Conservation (phyloP, 2,797 vertebrate genomes). For the Sebastes hubbsi region DNA sequence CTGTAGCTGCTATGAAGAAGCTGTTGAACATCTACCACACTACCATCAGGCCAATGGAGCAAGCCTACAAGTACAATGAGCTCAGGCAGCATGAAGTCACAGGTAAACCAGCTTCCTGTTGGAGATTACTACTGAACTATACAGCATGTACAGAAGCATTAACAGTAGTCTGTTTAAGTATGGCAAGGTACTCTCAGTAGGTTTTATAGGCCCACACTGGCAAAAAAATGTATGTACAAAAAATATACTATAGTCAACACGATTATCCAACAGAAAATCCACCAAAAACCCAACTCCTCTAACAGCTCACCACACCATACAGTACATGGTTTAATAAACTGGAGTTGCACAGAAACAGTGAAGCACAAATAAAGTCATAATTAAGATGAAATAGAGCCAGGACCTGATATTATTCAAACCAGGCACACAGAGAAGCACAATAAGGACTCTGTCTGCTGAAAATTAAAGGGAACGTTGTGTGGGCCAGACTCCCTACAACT, state of each 20-base stretch:
- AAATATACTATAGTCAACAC: not conserved
- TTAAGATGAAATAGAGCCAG: slow-evolving; percentile 11
- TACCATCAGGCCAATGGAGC: slow-evolving; percentile 93
- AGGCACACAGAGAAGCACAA: slow-evolving; percentile 39
- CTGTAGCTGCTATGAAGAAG: slow-evolving; percentile 88
- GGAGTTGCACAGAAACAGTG: not conserved
- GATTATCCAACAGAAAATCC: not conserved
- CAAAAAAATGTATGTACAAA: not conserved
- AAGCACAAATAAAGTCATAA: slow-evolving; percentile 19
- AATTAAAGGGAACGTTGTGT: slow-evolving; percentile 33
- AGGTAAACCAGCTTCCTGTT: slow-evolving; percentile 78
- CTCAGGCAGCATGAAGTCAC: slow-evolving; percentile 96
- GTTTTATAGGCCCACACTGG: not conserved
- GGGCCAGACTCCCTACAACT: slow-evolving; percentile 31
- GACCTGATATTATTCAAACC: slow-evolving; percentile 38
- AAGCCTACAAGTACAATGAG: slow-evolving; percentile 95
- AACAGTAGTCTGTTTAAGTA: not conserved
- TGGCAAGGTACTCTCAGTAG: not conserved
- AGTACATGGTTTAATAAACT: not conserved
- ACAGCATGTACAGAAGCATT: not conserved
- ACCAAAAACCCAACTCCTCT: not conserved
- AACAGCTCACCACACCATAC: not conserved
- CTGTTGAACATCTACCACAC: slow-evolving; percentile 92
- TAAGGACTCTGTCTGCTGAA: slow-evolving; percentile 48
- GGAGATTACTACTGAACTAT: not conserved